Evolutionary conservation across 2,888 invertebrate genomes (phyloP), one percentile per base, ranked within the genome.

Genomic region (Trichogramma dendrolimi): DNA sequence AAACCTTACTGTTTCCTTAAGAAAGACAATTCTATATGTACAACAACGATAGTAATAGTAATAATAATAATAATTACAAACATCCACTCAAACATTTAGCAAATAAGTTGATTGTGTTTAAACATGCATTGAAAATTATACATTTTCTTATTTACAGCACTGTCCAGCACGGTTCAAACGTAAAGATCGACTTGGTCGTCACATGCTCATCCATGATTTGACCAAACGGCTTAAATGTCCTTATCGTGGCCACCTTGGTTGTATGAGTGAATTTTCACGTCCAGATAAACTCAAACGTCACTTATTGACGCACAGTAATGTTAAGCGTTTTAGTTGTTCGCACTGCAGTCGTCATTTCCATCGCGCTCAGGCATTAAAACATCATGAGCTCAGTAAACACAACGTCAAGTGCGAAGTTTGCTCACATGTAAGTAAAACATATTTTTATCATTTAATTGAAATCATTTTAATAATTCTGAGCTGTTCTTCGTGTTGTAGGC

Each of bases 181-280:
- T 62, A 84, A 84, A 73, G 89, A 89, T 75, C 83, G 87, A 56
- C 80, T 89, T 4, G 83, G 84, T 58, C 81, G 89, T 38, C 88
- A 89, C 73, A 82, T 83, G 80, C 80, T 85, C 62, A 83, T 84
- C 60, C 88, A 89, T 72, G 85, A 86, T 66, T 74, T 82, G 4
- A 80, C 81, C 47, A 87, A 86, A 71, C 79, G 83, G 69, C 83
- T 83, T 57, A 84, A 84, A 70, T 89, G 88, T 72, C 88, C 88
- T 0, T 88, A 85, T 69, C 83, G 80, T 69, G 81, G 82, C 27
- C 80, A 82, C 52, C 79, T 84, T 56, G 85, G 85, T 39, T 89
- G 88, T 72, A 82, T 78, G 64, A 85, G 84, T 73, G 86, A 87
- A 71, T 89, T 88, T 68, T 85, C 83, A 64, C 79, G 88, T 51